phyloP scores from a whole-genome alignment of 2,113 vertebrate genomes.

The Todiramphus saurophagus region DNA sequence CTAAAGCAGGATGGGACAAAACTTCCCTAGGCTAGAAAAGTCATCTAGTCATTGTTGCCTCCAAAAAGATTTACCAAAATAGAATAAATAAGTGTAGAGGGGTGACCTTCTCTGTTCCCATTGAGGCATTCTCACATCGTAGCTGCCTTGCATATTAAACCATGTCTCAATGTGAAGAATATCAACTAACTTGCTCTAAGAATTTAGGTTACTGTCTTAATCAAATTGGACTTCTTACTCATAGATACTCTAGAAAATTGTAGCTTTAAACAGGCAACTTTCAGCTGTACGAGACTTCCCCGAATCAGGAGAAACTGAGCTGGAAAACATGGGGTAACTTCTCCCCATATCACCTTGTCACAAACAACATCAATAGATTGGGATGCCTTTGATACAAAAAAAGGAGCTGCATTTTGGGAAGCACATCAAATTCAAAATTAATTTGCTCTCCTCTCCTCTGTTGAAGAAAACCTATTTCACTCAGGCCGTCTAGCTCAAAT shows the following conservation, averaged over 20 bases:
- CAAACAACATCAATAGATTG: neutral
- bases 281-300: neutral
- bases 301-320: neutral
- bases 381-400: neutral
- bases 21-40: neutral
- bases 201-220: neutral
- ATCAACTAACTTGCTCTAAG: neutral
- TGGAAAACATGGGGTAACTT: neutral
- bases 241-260: neutral
- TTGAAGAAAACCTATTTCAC: neutral
- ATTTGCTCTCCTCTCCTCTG: neutral
- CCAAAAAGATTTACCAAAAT: neutral
- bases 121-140: neutral
- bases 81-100: neutral
- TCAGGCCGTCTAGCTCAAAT: neutral
- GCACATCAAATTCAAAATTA: neutral
- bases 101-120: neutral
- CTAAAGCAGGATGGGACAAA: neutral
- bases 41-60: neutral
- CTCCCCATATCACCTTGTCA: neutral
- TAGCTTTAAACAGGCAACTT: neutral
- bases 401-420: neutral
- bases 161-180: neutral
- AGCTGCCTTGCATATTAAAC: neutral
- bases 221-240: neutral